A percentile compares a stretch with the other conserved stretches of the same genome.
These are phyloP conservation scores for Diachrysia chrysitis DNA, from an alignment of 2,888 invertebrate species.

Conservation along the genomic window DNA sequence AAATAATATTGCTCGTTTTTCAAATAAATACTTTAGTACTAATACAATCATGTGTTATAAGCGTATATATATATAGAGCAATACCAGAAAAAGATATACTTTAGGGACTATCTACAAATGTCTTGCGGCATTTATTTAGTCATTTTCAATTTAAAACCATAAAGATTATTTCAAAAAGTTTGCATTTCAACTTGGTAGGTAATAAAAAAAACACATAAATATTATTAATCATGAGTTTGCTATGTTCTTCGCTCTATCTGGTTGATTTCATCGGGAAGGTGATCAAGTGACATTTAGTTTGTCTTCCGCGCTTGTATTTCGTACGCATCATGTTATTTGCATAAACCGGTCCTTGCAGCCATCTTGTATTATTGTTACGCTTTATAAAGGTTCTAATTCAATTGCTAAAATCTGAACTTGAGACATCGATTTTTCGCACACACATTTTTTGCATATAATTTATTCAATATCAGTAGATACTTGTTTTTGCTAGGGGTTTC, in stretches of 20 bases:
- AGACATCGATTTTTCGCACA: no score
- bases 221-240: conserved; percentile 23
- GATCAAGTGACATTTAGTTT: conserved; percentile 84
- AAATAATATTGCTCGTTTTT: no score
- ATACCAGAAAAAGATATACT: neutral
- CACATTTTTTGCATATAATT: neutral
- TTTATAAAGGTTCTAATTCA: conserved; percentile 42
- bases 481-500: neutral
- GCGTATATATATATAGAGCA: neutral
- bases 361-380: conserved; percentile 62
- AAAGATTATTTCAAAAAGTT: neutral
- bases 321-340: conserved; percentile 61
- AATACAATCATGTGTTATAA: no score
- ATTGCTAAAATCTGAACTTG: conserved; percentile 20
- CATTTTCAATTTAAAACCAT: neutral
- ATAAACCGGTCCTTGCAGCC: conserved; percentile 74
- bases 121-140: neutral
- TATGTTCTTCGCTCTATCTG: conserved; percentile 38
- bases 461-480: neutral
- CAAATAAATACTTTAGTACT: no score
- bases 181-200: neutral
- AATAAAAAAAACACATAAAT: neutral
- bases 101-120: neutral
- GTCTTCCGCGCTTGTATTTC: conserved; percentile 74
- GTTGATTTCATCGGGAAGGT: conserved; percentile 72